Evolutionary conservation across 1,140 invertebrate species (phyloP).

Genomic region (Aleiodes sp.): DNA sequence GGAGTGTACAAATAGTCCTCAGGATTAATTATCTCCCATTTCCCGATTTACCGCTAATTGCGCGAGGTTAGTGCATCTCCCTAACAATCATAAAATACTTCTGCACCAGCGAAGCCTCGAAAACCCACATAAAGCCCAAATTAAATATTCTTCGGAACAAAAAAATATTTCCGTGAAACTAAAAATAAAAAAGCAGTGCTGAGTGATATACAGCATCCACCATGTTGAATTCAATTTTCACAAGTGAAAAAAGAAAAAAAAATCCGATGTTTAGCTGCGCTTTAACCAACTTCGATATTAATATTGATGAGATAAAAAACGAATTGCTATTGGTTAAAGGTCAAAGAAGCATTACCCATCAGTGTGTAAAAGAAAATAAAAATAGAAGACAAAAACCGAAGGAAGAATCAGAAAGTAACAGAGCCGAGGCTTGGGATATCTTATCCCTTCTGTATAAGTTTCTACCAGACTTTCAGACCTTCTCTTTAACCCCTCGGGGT

Average conservation of each 20-base stretch:
- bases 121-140: not conserved
- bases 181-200: not conserved
- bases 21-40: conserved; percentile 33
- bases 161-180: not conserved
- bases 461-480: conserved; percentile 10
- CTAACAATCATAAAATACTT: not conserved
- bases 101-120: conserved; percentile 4
- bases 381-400: not conserved
- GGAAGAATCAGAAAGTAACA: conserved; percentile 2
- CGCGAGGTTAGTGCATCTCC: conserved; percentile 43
- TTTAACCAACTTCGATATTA: not conserved
- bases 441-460: conserved; percentile 9
- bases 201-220: not conserved
- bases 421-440: not conserved
- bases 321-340: conserved; percentile 15
- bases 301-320: conserved; percentile 21
- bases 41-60: conserved; percentile 51
- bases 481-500: conserved; percentile 4
- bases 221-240: conserved; percentile 1
- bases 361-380: conserved; percentile 25
- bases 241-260: not conserved
- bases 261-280: conserved; percentile 4
- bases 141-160: not conserved
- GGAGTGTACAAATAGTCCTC: not conserved
- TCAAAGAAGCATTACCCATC: not conserved